Conservation (phyloP, 1,140 invertebrate species). For the Lordiphosa stackelbergi region DNA sequence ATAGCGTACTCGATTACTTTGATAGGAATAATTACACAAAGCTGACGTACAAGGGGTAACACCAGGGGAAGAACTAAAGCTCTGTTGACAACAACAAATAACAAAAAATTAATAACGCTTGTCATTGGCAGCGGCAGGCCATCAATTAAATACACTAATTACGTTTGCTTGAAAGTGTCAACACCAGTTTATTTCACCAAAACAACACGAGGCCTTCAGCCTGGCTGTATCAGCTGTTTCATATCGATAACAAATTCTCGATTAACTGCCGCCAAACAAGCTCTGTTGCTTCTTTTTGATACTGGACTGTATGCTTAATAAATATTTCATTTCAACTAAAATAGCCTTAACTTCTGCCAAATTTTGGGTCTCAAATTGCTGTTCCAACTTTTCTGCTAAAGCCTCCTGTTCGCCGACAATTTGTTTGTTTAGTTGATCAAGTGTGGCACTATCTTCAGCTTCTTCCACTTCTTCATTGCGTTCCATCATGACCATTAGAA, state of each 20-base stretch:
- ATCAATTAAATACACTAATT: too few relatives aligned
- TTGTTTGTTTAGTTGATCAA: conserved; percentile 81
- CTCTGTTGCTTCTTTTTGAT: conserved; percentile 81
- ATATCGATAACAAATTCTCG: conserved; percentile 15
- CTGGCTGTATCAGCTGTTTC: conserved; percentile 5
- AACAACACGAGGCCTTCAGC: too few relatives aligned
- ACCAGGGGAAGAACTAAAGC: too few relatives aligned
- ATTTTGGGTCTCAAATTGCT: conserved; percentile 82
- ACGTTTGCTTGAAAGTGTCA: too few relatives aligned
- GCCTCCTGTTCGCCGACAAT: conserved; percentile 80
- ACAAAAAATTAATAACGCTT: too few relatives aligned
- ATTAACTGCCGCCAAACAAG: conserved; percentile 20
- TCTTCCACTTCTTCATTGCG: conserved; percentile 89
- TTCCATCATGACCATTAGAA: conserved; percentile 92
- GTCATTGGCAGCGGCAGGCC: too few relatives aligned
- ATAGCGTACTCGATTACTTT: too few relatives aligned
- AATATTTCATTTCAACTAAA: conserved; percentile 90
- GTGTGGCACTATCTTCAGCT: conserved; percentile 80
- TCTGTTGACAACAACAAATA: too few relatives aligned
- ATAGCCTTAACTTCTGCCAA: conserved; percentile 80
- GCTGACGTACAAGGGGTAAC: too few relatives aligned
- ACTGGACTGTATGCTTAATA: conserved; percentile 85
- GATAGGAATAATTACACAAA: too few relatives aligned
- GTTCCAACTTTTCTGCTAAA: conserved; percentile 80
- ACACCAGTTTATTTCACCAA: too few relatives aligned